Evolutionary conservation across 2,888 invertebrate genomes (phyloP).

Genomic region (Lithosia quadra): DNA sequence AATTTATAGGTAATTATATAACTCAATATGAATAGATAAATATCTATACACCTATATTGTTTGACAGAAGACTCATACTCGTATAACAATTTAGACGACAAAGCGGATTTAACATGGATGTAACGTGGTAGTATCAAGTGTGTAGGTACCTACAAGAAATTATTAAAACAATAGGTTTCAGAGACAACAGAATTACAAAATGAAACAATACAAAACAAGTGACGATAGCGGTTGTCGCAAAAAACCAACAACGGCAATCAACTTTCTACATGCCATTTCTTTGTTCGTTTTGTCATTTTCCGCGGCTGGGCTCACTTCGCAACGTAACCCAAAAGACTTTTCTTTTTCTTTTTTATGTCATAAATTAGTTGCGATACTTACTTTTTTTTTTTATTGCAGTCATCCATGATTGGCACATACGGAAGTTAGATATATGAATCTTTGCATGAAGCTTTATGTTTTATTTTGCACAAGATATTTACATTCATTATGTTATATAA

Average conservation of each 20-base stretch:
- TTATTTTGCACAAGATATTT: constrained; percentile 27
- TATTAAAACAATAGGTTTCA: constrained; percentile 5
- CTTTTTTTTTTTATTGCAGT: constrained; percentile 24
- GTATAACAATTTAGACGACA: background rate
- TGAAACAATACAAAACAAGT: constrained; percentile 32
- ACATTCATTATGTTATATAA: constrained; percentile 35
- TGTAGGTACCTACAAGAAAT: background rate
- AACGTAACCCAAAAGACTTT: constrained; percentile 21
- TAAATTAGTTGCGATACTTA: constrained; percentile 34
- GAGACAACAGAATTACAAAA: constrained; percentile 20
- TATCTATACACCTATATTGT: background rate
- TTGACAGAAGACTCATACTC: background rate
- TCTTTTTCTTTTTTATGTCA: constrained; percentile 26
- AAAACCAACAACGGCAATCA: constrained; percentile 33
- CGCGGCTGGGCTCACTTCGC: constrained; percentile 32
- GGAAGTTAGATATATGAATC: constrained; percentile 36
- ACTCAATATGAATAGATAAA: too few species aligned
- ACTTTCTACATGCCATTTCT: constrained; percentile 53
- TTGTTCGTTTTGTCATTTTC: constrained; percentile 51
- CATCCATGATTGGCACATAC: constrained; percentile 23
- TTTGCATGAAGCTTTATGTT: constrained; percentile 28
- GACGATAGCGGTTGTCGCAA: constrained; percentile 31
- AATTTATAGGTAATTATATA: too few species aligned
- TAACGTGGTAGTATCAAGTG: background rate
- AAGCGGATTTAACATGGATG: background rate